phyloP scores from a whole-genome alignment of 2,113 vertebrate species.

The Dolichotis patagonum region DNA sequence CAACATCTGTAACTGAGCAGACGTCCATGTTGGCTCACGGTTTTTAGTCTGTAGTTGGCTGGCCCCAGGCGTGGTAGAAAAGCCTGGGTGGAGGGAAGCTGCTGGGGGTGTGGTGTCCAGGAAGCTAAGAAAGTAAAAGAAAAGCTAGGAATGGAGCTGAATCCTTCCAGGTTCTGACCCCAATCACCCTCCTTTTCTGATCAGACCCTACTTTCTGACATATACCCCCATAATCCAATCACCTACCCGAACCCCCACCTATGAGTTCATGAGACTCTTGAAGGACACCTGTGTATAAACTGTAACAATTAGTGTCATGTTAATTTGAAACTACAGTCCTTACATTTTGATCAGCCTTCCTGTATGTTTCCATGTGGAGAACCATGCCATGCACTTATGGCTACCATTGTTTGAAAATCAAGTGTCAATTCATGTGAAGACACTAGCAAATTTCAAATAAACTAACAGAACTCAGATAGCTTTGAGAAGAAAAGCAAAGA shows the following conservation, averaged over 20 bases:
- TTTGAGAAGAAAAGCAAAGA: conserved; percentile 31
- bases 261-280: neutral
- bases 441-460: conserved; percentile 39
- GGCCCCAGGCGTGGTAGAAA: neutral
- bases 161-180: neutral
- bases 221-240: neutral
- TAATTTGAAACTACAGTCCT: conserved; percentile 42
- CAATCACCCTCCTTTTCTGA: neutral
- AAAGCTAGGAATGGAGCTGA: neutral
- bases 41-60: neutral
- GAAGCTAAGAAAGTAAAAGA: neutral
- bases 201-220: neutral
- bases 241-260: neutral
- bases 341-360: neutral
- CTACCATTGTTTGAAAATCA: conserved; percentile 4
- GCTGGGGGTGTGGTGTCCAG: neutral
- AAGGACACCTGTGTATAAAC: neutral
- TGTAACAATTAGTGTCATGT: neutral
- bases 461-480: neutral
- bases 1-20: neutral
- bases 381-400: neutral
- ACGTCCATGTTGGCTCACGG: neutral
- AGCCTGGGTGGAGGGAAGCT: neutral
- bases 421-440: conserved; percentile 9
- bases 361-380: neutral